Base-by-base conservation (phyloP, 2,888 invertebrate genomes). In the Macrophya alboannulata region DNA sequence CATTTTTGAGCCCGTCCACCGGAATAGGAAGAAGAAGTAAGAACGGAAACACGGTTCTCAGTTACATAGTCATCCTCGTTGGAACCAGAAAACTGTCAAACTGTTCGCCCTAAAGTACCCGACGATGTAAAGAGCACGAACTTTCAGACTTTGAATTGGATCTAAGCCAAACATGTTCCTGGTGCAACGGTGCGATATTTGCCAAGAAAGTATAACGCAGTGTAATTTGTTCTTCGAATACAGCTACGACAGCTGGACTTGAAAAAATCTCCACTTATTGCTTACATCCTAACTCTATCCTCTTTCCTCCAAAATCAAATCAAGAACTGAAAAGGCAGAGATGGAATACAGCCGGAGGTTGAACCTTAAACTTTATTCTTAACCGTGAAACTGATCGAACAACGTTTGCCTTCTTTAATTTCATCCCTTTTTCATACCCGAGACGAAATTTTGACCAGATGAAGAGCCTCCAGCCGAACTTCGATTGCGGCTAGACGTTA, bases 121-220 rank as follows among this genome's bases (percentile, higher is more conserved):
- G 8, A 55, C 15, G 37, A 37, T n/a, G 59, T 15, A 62, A 37
- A 43, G 48, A 21, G 43, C 4, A 43, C 2, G 15, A 81, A 81
- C 6, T 81, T 81, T 81, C 62, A 51, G 51, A 55, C 81, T 25
- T 62, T 40, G 21, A 81, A 81, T 62, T 81, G 81, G 81, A 81
- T 25, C 15, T 12, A 9, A 9, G 59, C 81, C 81, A 81, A 62
- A 62, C 81, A 81, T 62, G 81, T 59, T 81, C 81, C 17, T 59
- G 81, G 62, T 81, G 81, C 81, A 81, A 40, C 17, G 76, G 76
- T 21, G 62, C 21, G 62, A 40, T 40, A 51, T 62, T 81, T 81
- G 81, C 81, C 81, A 81, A 81, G 81, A 62, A 81, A 81, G 43
- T 17, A n/a, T n/a, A 59, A 25, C 37, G 62, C 37, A 81, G 40